phyloP scores from a whole-genome alignment of 2,888 invertebrate species.

The Dugesia japonica region DNA sequence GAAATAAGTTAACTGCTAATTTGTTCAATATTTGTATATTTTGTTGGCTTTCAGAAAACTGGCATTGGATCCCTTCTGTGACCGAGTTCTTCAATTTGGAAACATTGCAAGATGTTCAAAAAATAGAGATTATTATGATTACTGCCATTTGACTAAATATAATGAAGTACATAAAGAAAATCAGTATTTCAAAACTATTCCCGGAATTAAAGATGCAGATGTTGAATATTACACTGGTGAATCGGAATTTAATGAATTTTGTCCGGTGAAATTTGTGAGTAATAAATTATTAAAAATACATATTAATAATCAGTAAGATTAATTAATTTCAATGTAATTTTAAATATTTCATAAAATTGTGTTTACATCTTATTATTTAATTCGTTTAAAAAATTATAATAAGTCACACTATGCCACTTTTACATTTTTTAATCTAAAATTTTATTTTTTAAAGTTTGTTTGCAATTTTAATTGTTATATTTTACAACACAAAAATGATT shows the following conservation, averaged over 20 bases:
- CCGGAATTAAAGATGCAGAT: neutral
- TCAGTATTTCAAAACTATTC: neutral
- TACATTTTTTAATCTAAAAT: too few species aligned
- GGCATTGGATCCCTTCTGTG: neutral
- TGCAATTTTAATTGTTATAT: too few species aligned
- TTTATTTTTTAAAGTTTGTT: too few species aligned
- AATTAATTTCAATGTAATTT: too few species aligned
- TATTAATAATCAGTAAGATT: too few species aligned
- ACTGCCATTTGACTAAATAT: neutral
- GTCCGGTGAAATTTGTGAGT: neutral
- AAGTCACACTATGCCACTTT: too few species aligned
- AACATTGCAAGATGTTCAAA: neutral
- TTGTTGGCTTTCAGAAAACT: neutral
- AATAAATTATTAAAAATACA: neutral
- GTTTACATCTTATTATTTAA: too few species aligned
- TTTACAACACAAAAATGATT: too few species aligned
- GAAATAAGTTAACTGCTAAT: neutral
- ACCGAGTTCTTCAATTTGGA: neutral
- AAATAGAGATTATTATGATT: neutral
- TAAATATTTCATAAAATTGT: too few species aligned
- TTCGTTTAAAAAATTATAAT: too few species aligned
- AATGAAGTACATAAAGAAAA: neutral
- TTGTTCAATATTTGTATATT: too few species aligned
- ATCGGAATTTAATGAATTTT: neutral
- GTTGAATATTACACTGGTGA: neutral